Base-by-base conservation (phyloP, 2,797 vertebrate genomes). In the Sebastes glaucus region DNA sequence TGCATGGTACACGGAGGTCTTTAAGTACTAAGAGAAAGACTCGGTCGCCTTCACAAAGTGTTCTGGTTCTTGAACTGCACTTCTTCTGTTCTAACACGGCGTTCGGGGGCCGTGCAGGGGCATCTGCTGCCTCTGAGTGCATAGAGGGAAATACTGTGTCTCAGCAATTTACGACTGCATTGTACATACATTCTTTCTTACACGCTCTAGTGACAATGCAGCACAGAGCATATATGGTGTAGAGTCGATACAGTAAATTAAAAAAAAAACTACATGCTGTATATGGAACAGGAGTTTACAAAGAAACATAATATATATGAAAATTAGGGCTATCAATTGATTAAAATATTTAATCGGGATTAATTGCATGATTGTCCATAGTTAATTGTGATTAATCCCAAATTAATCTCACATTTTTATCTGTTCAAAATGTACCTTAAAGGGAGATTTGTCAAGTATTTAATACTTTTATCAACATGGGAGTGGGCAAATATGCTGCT, bases 151-250 rank as follows among this genome's bases (percentile, higher is more conserved):
- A 84, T 79, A 87, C 64, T 16, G 70, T 66, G 84, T 62, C 80
- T 87, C 89, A 90, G 88, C 87, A 90, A 56, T 89, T 88, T 87
- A 78, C 27, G 18, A 22, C 85, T 88, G 88, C 87, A 87, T 80
- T 80, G 83, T 82, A 80, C 83, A 82, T 85, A 71, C 71, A 78
- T 85, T 83, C 74, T 57, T 82, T 80, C 79, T 49, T 64, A 69
- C 89, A 83, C 85, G 72, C 61, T 80, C 74, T 27, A 68, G 77
- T 68, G 75, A 84, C 71, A 88, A 69, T 87, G 73, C 87, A 91
- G 73, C 82, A 81, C 72, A 76, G 59, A 66, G 35, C 23, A 70
- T 20, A 25, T 65, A 57, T 14, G 67, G 52, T 35, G 53, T 5
- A 32, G 22, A 73, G 73, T 59, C 79, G 23, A 27, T 55, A 65